phyloP scores from a whole-genome alignment of 2,888 invertebrate species.

The Sphaerophoria taeniata region DNA sequence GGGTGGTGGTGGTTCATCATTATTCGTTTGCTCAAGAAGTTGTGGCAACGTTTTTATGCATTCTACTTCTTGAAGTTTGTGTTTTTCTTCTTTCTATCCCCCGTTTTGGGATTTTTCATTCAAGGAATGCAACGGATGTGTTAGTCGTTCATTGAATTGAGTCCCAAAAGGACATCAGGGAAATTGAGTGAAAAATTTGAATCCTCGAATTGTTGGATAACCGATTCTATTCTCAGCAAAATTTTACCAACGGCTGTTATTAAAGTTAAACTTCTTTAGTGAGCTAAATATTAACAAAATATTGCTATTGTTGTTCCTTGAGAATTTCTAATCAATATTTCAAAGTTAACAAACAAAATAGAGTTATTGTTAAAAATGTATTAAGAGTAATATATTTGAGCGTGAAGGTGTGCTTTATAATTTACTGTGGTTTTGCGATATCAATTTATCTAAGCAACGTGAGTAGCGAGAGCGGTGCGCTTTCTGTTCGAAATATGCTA shows the following conservation, averaged over 20 bases:
- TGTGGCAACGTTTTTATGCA: constrained; percentile 59
- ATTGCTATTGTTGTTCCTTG: constrained; percentile 8
- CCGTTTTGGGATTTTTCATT: constrained; percentile 49
- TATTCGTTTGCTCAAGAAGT: constrained; percentile 34
- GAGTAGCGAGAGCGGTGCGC: constrained; percentile 46
- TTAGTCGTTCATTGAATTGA: constrained; percentile 66
- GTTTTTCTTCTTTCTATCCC: neutral
- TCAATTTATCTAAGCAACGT: constrained; percentile 52
- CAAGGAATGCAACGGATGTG: constrained; percentile 51
- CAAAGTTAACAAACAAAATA: constrained; percentile 16
- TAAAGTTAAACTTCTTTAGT: constrained; percentile 11
- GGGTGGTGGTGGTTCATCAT: constrained; percentile 42
- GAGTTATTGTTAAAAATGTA: neutral
- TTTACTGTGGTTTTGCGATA: constrained; percentile 51
- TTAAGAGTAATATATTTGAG: no score
- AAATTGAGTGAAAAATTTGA: neutral
- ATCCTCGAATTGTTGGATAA: constrained; percentile 17
- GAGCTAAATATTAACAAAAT: neutral
- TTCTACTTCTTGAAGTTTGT: constrained; percentile 47
- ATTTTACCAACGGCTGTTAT: constrained; percentile 1
- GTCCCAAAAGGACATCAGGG: constrained; percentile 64
- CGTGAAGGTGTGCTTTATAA: constrained; percentile 62
- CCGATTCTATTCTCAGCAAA: constrained; percentile 35
- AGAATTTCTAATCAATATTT: constrained; percentile 17
- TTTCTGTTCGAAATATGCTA: constrained; percentile 49